Evolutionary conservation across 2,113 vertebrate species (phyloP).

Genomic region (Lates calcarifer): DNA sequence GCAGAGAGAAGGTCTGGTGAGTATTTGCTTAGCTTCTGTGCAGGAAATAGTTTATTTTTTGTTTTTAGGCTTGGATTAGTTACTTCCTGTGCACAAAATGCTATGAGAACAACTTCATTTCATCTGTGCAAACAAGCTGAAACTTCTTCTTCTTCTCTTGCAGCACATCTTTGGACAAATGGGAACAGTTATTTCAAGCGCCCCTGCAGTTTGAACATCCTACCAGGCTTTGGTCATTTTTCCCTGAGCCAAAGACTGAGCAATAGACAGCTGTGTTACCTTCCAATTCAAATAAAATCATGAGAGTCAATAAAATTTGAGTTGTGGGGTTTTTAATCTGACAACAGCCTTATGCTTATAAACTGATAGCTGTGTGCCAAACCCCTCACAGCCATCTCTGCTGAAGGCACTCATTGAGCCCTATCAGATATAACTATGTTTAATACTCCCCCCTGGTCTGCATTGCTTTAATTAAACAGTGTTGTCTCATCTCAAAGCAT

Average conservation of each 20-base stretch:
- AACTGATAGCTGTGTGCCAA: slow-evolving; percentile 17
- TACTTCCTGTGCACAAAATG: slow-evolving; percentile 6
- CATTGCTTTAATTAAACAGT: slow-evolving; percentile 67
- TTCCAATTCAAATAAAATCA: slow-evolving; percentile 3
- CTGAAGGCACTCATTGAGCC: slow-evolving; percentile 19
- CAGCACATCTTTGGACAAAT: neutral
- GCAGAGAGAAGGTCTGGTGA: neutral
- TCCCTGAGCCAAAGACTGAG: too few relatives aligned
- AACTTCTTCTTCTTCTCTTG: neutral
- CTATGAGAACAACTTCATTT: neutral
- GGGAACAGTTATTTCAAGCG: neutral
- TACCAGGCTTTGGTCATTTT: neutral
- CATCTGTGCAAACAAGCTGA: neutral
- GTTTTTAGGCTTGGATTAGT: neutral
- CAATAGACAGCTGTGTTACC: neutral
- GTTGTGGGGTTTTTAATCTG: neutral
- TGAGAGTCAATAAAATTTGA: neutral
- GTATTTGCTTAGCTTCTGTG: slow-evolving; percentile 7
- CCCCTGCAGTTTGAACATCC: neutral
- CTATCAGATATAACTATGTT: slow-evolving; percentile 48
- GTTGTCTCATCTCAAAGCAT: slow-evolving; percentile 47
- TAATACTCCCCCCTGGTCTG: slow-evolving; percentile 49
- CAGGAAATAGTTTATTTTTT: neutral
- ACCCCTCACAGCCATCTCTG: neutral
- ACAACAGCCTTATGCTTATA: slow-evolving; percentile 9